These are phyloP conservation scores for Ochropacha duplaris DNA, from an alignment of 2,888 invertebrate genomes.

Conservation along the genomic window DNA sequence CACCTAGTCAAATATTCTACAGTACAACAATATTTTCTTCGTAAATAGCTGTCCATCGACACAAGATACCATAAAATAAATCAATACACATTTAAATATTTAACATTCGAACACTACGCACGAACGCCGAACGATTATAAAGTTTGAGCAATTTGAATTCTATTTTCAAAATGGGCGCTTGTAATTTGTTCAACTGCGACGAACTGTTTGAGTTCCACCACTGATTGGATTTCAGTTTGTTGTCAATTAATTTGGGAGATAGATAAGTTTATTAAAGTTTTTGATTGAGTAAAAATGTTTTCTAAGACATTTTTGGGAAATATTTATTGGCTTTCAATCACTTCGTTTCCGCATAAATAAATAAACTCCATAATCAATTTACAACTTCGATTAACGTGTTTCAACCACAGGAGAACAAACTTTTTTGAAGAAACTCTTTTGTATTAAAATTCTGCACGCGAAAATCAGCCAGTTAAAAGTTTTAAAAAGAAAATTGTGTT, in stretches of 20 bases:
- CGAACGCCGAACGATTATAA: conserved; percentile 12
- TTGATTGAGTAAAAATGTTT: neutral
- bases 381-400: neutral
- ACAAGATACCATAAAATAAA: neutral
- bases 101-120: conserved; percentile 13
- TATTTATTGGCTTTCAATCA: neutral
- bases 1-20: neutral
- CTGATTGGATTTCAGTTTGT: conserved; percentile 11
- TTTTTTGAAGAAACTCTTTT: neutral
- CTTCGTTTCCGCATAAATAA: neutral
- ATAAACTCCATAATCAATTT: neutral
- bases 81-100: conserved; percentile 4
- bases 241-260: neutral
- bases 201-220: conserved; percentile 16
- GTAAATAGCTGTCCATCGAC: neutral
- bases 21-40: neutral
- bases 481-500: conserved; percentile 3
- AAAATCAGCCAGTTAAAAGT: neutral
- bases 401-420: neutral
- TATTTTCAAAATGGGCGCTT: conserved; percentile 20
- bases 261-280: neutral
- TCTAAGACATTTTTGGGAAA: neutral
- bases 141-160: conserved; percentile 19
- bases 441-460: neutral
- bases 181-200: conserved; percentile 25